Base-by-base conservation (phyloP, 2,888 invertebrate genomes). In the Lasioglossum leucozonium region DNA sequence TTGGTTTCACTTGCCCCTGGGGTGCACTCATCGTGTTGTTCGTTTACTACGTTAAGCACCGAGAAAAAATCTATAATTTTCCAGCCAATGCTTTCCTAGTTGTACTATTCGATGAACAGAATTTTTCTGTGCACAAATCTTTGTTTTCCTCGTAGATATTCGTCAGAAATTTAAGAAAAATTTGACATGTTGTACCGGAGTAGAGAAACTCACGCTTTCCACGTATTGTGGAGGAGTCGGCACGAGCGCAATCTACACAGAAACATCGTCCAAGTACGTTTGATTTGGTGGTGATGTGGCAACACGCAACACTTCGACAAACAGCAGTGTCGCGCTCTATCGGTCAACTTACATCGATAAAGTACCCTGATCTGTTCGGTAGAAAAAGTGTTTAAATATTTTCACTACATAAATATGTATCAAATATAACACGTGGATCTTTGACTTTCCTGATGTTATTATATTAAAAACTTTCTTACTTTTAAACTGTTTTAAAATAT, bases 1-100 rank as follows among this genome's bases (percentile, higher is more conserved):
- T 76, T 42, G 76, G 95, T 94, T 96, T 95, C 90, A 94, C 94
- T 90, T 95, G 95, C 92, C 93, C 95, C 93, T 95, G 95, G 93
- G 95, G 86, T 86, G 91, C 91, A 89, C 88, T 91, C 91, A 90
- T 93, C 77, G 72, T 89, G 86, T 51, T 82, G 85, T 74, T 80
- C 81, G 75, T 87, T 87, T 84, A 77, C 69, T 55, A 72, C 58
- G 76, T 81, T 72, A 83, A 77, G 55, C 73, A 71, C 51, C 72
- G 67, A 74, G 73, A 81, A 82, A 85, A 79, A 82, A 78, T 86
- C 51, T 62, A 58, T 77, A 86, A 87, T 77, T 82, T 69, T 73
- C 69, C 73, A 72, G 76, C 72, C 40, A 55, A 47, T 62, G 42
- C 30, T 5, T 37, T 58, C 75, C 72, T 65, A n/a, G 51, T 18